phyloP scores from a whole-genome alignment of 2,797 vertebrate species.

The Poecilia gillii region DNA sequence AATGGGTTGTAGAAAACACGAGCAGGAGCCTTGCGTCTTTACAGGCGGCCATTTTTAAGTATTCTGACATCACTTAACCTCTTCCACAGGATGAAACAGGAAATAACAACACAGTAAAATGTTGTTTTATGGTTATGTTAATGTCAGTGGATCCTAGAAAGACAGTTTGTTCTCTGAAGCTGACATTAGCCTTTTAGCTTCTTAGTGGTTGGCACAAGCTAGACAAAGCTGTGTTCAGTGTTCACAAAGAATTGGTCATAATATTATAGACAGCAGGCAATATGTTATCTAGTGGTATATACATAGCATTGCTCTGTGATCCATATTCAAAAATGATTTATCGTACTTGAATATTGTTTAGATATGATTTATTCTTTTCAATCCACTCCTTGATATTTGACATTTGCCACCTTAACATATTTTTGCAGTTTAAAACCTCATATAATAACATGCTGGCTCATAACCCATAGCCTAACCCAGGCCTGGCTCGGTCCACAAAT shows the following conservation, averaged over 20 bases:
- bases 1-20: not conserved
- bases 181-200: not conserved
- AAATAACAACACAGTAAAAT: not conserved
- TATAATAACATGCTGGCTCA: not conserved
- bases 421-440: not conserved
- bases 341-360: not conserved
- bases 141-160: not conserved
- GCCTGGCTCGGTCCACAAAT: not conserved
- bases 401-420: not conserved
- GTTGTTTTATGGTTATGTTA: not conserved
- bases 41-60: not conserved
- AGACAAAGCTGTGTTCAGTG: not conserved
- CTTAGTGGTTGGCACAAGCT: not conserved
- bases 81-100: not conserved
- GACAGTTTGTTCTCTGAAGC: not conserved
- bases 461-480: not conserved
- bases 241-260: not conserved
- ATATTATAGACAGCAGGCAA: not conserved
- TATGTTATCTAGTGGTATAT: not conserved
- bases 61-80: not conserved
- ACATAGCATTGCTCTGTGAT: not conserved
- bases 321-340: not conserved
- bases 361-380: not conserved
- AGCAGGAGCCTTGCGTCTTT: not conserved
- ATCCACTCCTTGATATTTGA: not conserved